Percentiles rank a stretch among this genome's conserved stretches.
Evolutionary conservation across 2,113 vertebrate species (phyloP).

Genomic region (Malurus cyaneus): DNA sequence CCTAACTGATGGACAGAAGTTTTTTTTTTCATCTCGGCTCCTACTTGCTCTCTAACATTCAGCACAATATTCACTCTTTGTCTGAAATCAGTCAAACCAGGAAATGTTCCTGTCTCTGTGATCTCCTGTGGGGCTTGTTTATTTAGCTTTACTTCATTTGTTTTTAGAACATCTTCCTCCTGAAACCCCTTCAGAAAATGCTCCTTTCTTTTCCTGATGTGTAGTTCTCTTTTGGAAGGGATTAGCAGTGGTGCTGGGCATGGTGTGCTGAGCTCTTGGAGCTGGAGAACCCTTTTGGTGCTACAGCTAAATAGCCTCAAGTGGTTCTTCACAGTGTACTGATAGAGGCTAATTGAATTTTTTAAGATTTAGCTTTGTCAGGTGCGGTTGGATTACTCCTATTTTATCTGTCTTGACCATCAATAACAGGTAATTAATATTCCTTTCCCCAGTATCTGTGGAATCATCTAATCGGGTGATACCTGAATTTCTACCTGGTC

Average conservation of each 20-base stretch:
- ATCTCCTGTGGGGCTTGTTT: neutral
- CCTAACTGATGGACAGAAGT: neutral
- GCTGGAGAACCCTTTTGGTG: neutral
- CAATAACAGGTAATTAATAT: neutral
- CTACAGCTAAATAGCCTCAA: neutral
- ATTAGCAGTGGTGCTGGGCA: neutral
- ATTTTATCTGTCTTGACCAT: neutral
- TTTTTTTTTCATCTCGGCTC: neutral
- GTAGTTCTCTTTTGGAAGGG: neutral
- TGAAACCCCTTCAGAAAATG: neutral
- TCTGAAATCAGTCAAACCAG: neutral
- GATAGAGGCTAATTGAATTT: neutral
- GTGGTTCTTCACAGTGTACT: neutral
- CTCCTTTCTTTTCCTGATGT: neutral
- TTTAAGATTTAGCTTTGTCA: neutral
- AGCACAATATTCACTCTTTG: neutral
- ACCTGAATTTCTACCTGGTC: neutral
- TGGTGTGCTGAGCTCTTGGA: neutral
- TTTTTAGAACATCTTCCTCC: neutral
- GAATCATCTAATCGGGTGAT: neutral
- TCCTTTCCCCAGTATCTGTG: neutral
- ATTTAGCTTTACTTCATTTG: neutral
- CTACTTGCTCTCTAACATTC: neutral
- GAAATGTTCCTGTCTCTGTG: neutral
- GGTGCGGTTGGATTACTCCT: neutral